Evolutionary conservation across 2,113 vertebrate genomes (phyloP).

Genomic region (Myotis lucifugus): DNA sequence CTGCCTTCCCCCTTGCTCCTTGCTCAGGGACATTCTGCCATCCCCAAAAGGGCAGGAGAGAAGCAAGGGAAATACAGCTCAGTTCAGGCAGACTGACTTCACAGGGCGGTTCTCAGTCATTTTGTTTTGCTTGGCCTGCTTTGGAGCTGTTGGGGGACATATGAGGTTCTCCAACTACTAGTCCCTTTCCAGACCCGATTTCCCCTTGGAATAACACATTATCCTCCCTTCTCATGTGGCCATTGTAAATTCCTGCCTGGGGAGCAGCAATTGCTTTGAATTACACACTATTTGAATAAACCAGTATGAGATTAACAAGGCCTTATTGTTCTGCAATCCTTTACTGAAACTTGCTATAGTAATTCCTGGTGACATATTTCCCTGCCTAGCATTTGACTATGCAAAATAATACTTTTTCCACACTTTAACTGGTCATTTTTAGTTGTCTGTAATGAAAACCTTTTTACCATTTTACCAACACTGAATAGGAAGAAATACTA

Average conservation of each 20-base stretch:
- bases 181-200: constrained; percentile 68
- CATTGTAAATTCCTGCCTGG: constrained; percentile 72
- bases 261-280: constrained; percentile 74
- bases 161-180: constrained; percentile 60
- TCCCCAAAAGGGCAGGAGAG: not conserved
- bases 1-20: not conserved
- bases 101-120: constrained; percentile 47
- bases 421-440: constrained; percentile 9
- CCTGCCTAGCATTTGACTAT: constrained; percentile 37
- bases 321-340: constrained; percentile 59
- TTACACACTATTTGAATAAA: constrained; percentile 70
- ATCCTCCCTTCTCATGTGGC: constrained; percentile 53
- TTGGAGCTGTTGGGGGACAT: constrained; percentile 56
- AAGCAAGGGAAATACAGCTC: constrained; percentile 38
- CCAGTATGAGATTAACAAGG: constrained; percentile 63
- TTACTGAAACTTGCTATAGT: constrained; percentile 51
- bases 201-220: constrained; percentile 70
- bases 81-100: constrained; percentile 45
- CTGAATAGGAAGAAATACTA: constrained; percentile 2
- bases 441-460: constrained; percentile 56
- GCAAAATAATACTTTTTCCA: constrained; percentile 38
- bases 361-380: constrained; percentile 56
- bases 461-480: constrained; percentile 32
- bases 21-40: constrained; percentile 24
- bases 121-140: constrained; percentile 68